These are phyloP conservation scores for Siniperca knerii DNA, from an alignment of 2,113 vertebrate species.

Conservation along the genomic window DNA sequence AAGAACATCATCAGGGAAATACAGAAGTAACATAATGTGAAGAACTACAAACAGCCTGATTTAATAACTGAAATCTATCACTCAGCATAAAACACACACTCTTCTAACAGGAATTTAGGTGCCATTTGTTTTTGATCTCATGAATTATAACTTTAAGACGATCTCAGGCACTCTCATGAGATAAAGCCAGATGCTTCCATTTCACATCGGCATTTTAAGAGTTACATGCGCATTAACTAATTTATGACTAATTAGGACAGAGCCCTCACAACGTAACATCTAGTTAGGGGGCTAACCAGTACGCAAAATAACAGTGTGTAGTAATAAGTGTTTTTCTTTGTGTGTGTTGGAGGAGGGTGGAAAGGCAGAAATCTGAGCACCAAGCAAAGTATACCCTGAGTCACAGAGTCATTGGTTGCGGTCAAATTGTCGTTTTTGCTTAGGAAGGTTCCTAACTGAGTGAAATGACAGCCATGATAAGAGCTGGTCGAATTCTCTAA, in stretches of 20 bases:
- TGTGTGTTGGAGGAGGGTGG: neutral
- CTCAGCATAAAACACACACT: neutral
- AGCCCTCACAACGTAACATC: neutral
- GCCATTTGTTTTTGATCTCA: neutral
- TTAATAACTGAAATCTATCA: neutral
- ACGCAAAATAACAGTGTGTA: neutral
- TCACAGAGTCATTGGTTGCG: no score
- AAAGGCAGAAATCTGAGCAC: neutral
- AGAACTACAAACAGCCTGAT: conserved; percentile 10
- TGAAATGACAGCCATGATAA: no score
- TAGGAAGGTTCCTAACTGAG: no score
- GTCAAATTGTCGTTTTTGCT: no score
- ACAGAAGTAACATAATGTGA: neutral
- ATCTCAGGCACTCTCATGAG: neutral
- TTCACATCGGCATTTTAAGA: neutral
- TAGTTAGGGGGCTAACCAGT: neutral
- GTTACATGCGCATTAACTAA: conserved; percentile 5
- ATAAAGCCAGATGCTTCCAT: neutral
- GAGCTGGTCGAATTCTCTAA: no score
- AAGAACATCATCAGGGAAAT: conserved; percentile 3
- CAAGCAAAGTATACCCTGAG: neutral
- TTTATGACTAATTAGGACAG: conserved; percentile 12
- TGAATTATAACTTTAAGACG: neutral
- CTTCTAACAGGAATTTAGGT: neutral
- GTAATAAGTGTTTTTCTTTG: neutral